phyloP scores from a whole-genome alignment of 2,797 vertebrate species.

The Ataeniobius toweri region DNA sequence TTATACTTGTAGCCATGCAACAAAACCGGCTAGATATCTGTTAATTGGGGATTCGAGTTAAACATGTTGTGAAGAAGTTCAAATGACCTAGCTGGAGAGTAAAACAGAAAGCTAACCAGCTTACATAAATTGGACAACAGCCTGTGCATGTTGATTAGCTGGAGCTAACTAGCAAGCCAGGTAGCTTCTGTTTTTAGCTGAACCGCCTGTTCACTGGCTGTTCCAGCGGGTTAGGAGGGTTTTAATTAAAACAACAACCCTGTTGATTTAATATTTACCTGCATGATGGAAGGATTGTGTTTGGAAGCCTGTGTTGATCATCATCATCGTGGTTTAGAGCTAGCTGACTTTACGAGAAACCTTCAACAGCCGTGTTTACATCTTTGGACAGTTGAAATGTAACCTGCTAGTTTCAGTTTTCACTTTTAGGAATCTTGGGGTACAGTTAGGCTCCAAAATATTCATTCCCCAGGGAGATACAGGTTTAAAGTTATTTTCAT shows the following conservation, averaged over 20 bases:
- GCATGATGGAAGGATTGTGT: neutral
- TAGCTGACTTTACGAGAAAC: neutral
- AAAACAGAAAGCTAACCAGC: conserved; percentile 49
- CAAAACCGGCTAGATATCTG: neutral
- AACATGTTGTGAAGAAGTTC: neutral
- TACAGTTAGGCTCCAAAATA: neutral
- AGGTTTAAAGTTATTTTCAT: neutral
- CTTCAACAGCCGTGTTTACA: conserved; percentile 20
- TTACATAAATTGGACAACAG: conserved; percentile 75
- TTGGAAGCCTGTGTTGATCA: conserved; percentile 30
- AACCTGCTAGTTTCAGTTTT: neutral
- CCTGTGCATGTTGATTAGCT: conserved; percentile 79
- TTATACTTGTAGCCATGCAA: neutral
- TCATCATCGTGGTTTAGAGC: conserved; percentile 17
- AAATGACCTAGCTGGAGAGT: conserved; percentile 8
- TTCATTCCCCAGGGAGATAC: too few relatives aligned
- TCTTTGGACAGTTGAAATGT: neutral
- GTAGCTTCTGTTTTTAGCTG: conserved; percentile 46
- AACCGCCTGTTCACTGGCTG: conserved; percentile 30
- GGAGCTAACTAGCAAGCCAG: conserved; percentile 51
- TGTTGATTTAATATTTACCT: conserved; percentile 7
- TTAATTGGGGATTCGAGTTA: neutral
- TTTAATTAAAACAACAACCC: neutral
- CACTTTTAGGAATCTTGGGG: neutral
- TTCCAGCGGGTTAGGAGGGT: neutral